Evolutionary conservation across 2,797 vertebrate species (phyloP).

Genomic region (Ctenopoma kingsleyae): DNA sequence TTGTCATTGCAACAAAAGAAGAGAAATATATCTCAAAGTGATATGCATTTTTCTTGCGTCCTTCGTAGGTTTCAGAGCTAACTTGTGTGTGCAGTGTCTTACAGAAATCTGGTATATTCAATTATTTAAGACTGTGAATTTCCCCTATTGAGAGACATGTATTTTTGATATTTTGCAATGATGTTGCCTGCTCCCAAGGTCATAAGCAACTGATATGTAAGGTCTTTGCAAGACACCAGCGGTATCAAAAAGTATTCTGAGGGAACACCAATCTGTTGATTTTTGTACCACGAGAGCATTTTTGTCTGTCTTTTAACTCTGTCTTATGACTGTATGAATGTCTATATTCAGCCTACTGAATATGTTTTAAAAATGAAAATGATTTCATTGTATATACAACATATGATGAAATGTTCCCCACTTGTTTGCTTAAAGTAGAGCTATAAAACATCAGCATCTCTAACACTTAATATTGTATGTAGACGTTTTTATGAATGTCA

Average conservation of each 20-base stretch:
- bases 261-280: not conserved
- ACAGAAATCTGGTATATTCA: conserved; percentile 31
- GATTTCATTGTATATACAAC: conserved; percentile 41
- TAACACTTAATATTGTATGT: conserved; percentile 54
- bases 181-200: conserved; percentile 8
- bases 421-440: conserved; percentile 46
- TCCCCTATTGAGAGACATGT: conserved; percentile 37
- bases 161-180: conserved; percentile 64
- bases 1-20: conserved; percentile 39
- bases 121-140: conserved; percentile 14
- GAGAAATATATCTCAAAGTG: conserved; percentile 30
- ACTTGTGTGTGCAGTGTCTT: conserved; percentile 30
- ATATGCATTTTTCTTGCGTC: conserved; percentile 51
- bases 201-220: conserved; percentile 11
- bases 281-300: conserved; percentile 42
- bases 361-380: conserved; percentile 18
- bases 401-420: conserved; percentile 16
- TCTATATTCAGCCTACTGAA: conserved; percentile 7
- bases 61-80: conserved; percentile 33
- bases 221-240: conserved; percentile 42
- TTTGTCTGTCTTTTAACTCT: conserved; percentile 43
- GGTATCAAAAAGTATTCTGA: conserved; percentile 9
- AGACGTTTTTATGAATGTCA: conserved; percentile 60
- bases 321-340: conserved; percentile 31
- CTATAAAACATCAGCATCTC: conserved; percentile 36